These are phyloP conservation scores for Clarias platycephalus DNA, from an alignment of 2,797 vertebrate genomes.

Conservation along the genomic window DNA sequence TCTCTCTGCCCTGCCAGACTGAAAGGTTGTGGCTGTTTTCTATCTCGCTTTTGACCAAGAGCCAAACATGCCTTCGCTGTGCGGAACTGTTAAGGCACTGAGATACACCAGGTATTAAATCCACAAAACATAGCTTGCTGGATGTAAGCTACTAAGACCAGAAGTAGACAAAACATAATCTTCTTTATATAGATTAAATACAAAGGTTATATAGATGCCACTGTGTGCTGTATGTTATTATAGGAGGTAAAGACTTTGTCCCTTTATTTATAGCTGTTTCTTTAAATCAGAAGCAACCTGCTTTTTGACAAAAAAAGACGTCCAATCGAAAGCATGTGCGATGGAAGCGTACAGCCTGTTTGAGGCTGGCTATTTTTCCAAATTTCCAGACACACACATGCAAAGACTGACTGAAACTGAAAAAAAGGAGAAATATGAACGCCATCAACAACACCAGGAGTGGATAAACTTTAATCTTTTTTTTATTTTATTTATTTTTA, in stretches of 20 bases:
- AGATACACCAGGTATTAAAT: slow-evolving; percentile 43
- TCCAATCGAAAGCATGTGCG: neutral
- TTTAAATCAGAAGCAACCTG: neutral
- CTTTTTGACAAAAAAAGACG: neutral
- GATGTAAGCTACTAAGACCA: slow-evolving; percentile 24
- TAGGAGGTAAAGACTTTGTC: slow-evolving; percentile 9
- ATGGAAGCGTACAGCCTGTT: neutral
- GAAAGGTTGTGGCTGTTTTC: slow-evolving; percentile 33
- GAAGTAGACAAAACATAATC: slow-evolving; percentile 27
- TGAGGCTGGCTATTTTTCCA: slow-evolving; percentile 13
- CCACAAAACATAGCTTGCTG: slow-evolving; percentile 16
- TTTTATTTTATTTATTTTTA: too few relatives aligned
- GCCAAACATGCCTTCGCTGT: slow-evolving; percentile 39
- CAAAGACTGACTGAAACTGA: neutral
- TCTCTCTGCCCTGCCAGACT: slow-evolving; percentile 9
- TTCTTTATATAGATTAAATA: slow-evolving; percentile 30
- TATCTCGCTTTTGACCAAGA: slow-evolving; percentile 35
- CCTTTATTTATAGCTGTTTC: slow-evolving; percentile 10
- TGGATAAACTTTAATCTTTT: too few relatives aligned
- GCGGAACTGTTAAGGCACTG: slow-evolving; percentile 18
- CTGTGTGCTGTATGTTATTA: slow-evolving; percentile 29
- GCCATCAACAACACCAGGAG: neutral
- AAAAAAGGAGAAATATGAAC: neutral
- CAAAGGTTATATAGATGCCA: slow-evolving; percentile 28
- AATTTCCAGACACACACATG: slow-evolving; percentile 16